A percentile compares a stretch with the other conserved stretches of the same genome.
phyloP scores from a whole-genome alignment of 2,113 vertebrate genomes.

The Montifringilla adamsi region DNA sequence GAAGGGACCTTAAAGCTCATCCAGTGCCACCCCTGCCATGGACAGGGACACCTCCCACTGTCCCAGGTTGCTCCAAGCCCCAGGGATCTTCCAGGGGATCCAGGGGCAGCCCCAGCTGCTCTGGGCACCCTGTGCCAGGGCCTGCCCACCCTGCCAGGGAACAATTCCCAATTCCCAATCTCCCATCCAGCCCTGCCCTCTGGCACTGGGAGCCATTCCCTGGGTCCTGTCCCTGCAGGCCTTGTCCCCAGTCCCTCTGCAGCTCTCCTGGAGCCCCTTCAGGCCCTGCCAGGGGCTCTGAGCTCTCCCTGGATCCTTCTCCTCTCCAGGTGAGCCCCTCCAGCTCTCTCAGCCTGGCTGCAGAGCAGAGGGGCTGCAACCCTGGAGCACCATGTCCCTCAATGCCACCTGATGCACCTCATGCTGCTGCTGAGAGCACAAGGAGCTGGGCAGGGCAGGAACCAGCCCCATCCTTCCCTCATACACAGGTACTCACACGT shows the following conservation, averaged over 20 bases:
- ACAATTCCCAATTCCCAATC: fast-evolving
- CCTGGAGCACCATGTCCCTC: not conserved
- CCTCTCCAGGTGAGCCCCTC: not conserved
- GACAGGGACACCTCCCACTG: not conserved
- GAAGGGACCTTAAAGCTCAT: fast-evolving
- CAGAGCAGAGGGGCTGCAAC: not conserved
- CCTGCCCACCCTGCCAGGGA: not conserved
- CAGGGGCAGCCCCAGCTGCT: not conserved
- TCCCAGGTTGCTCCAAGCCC: fast-evolving
- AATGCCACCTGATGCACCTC: fast-evolving
- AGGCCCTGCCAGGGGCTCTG: not conserved
- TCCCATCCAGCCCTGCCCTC: not conserved
- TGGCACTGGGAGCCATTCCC: not conserved
- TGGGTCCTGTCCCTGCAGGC: fast-evolving
- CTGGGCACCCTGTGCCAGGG: not conserved
- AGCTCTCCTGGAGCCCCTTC: not conserved
- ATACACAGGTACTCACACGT: slow-evolving; percentile 80
- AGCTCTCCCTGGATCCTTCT: not conserved
- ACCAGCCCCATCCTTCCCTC: not conserved
- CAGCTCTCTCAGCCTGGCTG: not conserved
- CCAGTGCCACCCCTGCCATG: not conserved
- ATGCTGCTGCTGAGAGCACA: not conserved
- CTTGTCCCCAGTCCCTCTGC: not conserved
- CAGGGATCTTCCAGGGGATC: too few species aligned
- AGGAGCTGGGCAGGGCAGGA: not conserved